Conservation (phyloP, 2,113 vertebrate species). For the Clarias batrachus region DNA sequence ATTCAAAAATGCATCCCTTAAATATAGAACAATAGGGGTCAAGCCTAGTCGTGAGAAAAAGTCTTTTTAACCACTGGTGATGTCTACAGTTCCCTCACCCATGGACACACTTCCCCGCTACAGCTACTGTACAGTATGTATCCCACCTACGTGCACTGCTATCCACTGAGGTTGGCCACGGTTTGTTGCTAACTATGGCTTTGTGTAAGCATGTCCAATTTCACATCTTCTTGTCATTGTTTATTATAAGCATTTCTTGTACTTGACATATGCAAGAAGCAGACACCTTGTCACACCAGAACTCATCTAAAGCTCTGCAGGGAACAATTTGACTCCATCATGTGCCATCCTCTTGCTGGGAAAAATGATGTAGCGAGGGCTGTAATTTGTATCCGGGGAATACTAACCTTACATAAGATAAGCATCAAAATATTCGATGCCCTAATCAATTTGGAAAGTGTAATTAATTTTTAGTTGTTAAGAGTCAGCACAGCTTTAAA, state of each 20-base stretch:
- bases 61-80: not conserved
- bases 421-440: slow-evolving; percentile 31
- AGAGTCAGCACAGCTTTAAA: slow-evolving; percentile 49
- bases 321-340: slow-evolving; percentile 36
- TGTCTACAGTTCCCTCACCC: not conserved
- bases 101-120: not conserved
- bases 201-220: slow-evolving; percentile 27
- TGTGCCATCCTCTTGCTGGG: slow-evolving; percentile 22
- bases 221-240: slow-evolving; percentile 32
- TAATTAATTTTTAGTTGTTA: slow-evolving; percentile 40
- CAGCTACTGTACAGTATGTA: not conserved
- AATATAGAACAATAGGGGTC: not conserved
- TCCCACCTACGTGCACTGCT: not conserved
- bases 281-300: slow-evolving; percentile 34
- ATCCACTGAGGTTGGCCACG: not conserved
- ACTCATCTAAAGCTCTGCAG: slow-evolving; percentile 36
- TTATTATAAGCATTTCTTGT: slow-evolving; percentile 44
- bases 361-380: slow-evolving; percentile 26
- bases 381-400: slow-evolving; percentile 37
- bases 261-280: slow-evolving; percentile 26
- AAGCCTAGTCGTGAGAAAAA: not conserved
- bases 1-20: not conserved
- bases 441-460: slow-evolving; percentile 37
- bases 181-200: slow-evolving; percentile 3
- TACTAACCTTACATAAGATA: slow-evolving; percentile 28